Conservation (phyloP, 2,797 vertebrate species). For the Pseudochirops corinnae region DNA sequence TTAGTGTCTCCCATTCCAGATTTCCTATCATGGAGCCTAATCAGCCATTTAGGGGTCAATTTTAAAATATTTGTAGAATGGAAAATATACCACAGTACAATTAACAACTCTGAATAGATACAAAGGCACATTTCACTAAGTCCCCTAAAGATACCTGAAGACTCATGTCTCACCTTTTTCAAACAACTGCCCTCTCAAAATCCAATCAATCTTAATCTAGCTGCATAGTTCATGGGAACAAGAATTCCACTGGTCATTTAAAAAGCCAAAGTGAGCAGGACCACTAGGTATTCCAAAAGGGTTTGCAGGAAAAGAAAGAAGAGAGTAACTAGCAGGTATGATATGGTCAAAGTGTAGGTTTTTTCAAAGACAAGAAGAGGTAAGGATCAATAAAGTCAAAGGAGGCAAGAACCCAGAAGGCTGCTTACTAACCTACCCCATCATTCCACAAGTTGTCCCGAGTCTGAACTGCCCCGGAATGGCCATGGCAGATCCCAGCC, state of each 20-base stretch:
- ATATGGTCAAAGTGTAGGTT: neutral
- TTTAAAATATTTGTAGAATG: neutral
- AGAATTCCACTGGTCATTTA: neutral
- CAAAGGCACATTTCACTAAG: neutral
- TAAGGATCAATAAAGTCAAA: too few species aligned
- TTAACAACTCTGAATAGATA: neutral
- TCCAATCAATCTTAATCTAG: neutral
- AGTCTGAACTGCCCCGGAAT: neutral
- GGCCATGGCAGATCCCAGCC: too few species aligned
- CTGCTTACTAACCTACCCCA: too few species aligned
- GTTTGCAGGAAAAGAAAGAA: neutral
- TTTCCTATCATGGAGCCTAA: neutral
- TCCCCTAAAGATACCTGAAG: neutral
- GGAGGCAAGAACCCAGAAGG: too few species aligned
- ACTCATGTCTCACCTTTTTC: neutral
- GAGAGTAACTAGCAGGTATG: neutral
- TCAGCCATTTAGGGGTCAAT: neutral
- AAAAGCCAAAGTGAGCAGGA: neutral
- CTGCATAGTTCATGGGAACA: neutral
- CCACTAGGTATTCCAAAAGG: neutral
- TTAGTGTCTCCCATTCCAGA: neutral
- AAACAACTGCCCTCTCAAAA: neutral
- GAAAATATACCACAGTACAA: neutral
- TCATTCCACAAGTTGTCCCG: neutral
- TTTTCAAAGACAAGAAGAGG: neutral